These are phyloP conservation scores for Fregata magnificens DNA, from an alignment of 2,113 vertebrate species.

Conservation along the genomic window DNA sequence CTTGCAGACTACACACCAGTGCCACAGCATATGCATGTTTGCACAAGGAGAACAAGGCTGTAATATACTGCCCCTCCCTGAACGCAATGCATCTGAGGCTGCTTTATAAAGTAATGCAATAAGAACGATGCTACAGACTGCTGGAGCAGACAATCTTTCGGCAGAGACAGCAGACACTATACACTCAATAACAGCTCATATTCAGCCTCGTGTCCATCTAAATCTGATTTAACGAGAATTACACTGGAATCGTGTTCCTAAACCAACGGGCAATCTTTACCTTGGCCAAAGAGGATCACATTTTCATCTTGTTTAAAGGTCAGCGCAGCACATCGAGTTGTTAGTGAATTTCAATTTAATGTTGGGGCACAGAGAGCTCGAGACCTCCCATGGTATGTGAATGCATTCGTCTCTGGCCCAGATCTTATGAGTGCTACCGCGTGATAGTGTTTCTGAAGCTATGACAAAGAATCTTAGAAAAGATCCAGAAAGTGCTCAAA, in stretches of 20 bases:
- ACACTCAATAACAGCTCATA: not conserved
- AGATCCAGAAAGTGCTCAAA: not conserved
- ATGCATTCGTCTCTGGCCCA: not conserved
- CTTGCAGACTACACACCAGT: not conserved
- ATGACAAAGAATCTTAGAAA: not conserved
- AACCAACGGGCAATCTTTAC: not conserved
- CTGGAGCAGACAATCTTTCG: not conserved
- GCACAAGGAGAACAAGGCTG: not conserved
- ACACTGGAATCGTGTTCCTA: not conserved
- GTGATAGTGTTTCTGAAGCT: not conserved
- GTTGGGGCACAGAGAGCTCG: not conserved
- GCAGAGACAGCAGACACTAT: not conserved
- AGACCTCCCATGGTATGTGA: not conserved
- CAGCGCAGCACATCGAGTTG: not conserved
- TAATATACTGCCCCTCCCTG: not conserved
- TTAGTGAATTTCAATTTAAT: not conserved
- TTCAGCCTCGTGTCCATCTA: fast-evolving
- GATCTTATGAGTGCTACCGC: not conserved
- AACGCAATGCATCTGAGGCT: not conserved
- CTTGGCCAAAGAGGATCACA: not conserved
- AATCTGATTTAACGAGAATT: not conserved
- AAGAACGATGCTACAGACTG: not conserved
- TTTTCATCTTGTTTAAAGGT: not conserved
- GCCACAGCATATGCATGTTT: not conserved
- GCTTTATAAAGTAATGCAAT: not conserved